Evolutionary conservation across 2,888 invertebrate species (phyloP), one percentile per base, ranked within the genome.

Genomic region (Panorpa germanica): DNA sequence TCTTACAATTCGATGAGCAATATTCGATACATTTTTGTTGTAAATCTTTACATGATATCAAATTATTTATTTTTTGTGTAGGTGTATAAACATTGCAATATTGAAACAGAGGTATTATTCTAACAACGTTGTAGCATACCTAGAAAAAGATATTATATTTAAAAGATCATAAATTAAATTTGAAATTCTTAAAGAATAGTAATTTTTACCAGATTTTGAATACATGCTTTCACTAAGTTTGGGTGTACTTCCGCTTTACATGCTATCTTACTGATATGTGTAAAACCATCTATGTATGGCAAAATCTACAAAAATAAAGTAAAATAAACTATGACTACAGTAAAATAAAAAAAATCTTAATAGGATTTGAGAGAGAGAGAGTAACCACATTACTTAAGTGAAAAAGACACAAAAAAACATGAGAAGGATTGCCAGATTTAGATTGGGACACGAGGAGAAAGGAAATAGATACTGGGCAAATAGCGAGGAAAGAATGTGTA

Each of bases 141-240:
- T 22, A 47, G 39, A 2, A 59, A n/a, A n/a, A n/a, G n/a, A n/a
- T n/a, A n/a, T n/a, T n/a, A n/a, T n/a, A n/a, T n/a, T n/a, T n/a
- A n/a, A n/a, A n/a, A n/a, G n/a, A n/a, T n/a, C n/a, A n/a, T n/a
- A n/a, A n/a, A n/a, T n/a, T n/a, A n/a, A n/a, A n/a, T n/a, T n/a
- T n/a, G n/a, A n/a, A n/a, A n/a, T n/a, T n/a, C n/a, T n/a, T n/a
- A n/a, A n/a, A n/a, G n/a, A n/a, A n/a, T n/a, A n/a, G n/a, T n/a
- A n/a, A n/a, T n/a, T n/a, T n/a, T n/a, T n/a, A 78, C 65, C 32
- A 82, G 62, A 53, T 82, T 82, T 53, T 78, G 78, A 4, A 82
- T 65, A 46, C 80, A 78, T 17, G 76, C 73, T 44, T 80, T 75
- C 10, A 82, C 82, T 36, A 83, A 52, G 49, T 75, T 77, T 40